phyloP scores from a whole-genome alignment of 53 echinoderm and acorn worm species.

The Echinometra lucunter region DNA sequence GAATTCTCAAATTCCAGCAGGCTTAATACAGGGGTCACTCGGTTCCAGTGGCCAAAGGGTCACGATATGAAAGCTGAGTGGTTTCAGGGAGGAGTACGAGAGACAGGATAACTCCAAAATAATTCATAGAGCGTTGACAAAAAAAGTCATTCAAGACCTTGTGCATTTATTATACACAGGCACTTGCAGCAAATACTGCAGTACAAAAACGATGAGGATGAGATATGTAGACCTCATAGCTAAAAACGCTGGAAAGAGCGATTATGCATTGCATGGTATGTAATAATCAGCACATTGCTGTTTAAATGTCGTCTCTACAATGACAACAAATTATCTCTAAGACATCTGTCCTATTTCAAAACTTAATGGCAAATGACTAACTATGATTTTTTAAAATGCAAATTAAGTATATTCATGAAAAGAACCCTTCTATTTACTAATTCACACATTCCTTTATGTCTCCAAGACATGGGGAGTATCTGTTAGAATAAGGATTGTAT shows the following conservation, averaged over 20 bases:
- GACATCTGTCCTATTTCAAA: neutral
- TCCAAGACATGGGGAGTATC: neutral
- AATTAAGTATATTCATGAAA: neutral
- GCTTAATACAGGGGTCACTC: too few relatives aligned
- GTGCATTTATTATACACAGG: neutral
- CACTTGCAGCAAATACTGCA: neutral
- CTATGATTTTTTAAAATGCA: neutral
- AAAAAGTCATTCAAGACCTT: neutral
- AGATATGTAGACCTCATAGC: too few relatives aligned
- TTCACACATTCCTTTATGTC: neutral
- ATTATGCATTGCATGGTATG: neutral
- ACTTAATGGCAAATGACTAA: neutral
- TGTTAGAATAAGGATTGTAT: neutral
- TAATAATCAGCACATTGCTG: neutral
- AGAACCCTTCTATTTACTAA: neutral
- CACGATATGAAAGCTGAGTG: neutral
- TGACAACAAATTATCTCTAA: neutral
- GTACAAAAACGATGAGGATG: neutral
- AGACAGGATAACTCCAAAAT: neutral
- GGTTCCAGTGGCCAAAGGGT: too few relatives aligned
- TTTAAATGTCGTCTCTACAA: neutral
- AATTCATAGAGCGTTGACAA: neutral
- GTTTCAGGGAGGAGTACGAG: neutral
- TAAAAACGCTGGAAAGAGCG: neutral
- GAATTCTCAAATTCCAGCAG: too few relatives aligned